Percentiles rank a stretch among this genome's conserved stretches.
These are phyloP conservation scores for Lutjanus argentimaculatus DNA, from an alignment of 2,797 vertebrate species.

Conservation along the genomic window DNA sequence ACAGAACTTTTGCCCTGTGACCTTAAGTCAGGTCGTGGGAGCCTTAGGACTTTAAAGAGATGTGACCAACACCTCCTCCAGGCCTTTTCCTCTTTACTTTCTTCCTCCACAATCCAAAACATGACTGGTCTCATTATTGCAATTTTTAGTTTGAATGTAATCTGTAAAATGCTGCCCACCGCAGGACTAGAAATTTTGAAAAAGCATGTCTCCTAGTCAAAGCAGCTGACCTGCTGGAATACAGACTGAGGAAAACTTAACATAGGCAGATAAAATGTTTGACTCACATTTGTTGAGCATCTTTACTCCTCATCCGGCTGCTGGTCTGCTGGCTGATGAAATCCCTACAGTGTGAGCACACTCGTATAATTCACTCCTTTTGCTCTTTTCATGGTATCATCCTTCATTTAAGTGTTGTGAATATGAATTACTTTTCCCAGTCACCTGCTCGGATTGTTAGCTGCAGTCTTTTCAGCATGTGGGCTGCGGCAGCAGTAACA, in stretches of 20 bases:
- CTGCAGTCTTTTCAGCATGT: conserved; percentile 27
- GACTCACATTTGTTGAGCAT: conserved; percentile 32
- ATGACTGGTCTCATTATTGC: neutral
- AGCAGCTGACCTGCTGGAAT: neutral
- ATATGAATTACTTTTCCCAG: neutral
- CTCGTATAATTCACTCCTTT: neutral
- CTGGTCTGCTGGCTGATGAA: neutral
- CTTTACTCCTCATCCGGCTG: conserved; percentile 13
- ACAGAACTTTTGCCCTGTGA: neutral
- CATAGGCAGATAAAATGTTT: conserved; percentile 2
- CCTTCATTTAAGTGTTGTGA: neutral
- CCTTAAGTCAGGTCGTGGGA: no score
- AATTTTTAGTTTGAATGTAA: neutral
- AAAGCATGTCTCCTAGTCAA: neutral
- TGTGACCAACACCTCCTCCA: neutral
- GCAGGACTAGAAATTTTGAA: neutral
- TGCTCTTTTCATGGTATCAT: neutral
- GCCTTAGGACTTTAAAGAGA: neutral
- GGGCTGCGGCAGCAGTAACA: conserved; percentile 40
- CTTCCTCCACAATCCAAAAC: neutral
- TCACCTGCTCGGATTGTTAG: conserved; percentile 25
- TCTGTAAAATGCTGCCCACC: neutral
- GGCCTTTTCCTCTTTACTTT: neutral
- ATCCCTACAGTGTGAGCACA: neutral
- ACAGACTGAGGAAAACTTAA: neutral